Evolutionary conservation across 2,797 vertebrate species (phyloP), one percentile per base, ranked within the genome.

Genomic region (Halcyon leucocephala): DNA sequence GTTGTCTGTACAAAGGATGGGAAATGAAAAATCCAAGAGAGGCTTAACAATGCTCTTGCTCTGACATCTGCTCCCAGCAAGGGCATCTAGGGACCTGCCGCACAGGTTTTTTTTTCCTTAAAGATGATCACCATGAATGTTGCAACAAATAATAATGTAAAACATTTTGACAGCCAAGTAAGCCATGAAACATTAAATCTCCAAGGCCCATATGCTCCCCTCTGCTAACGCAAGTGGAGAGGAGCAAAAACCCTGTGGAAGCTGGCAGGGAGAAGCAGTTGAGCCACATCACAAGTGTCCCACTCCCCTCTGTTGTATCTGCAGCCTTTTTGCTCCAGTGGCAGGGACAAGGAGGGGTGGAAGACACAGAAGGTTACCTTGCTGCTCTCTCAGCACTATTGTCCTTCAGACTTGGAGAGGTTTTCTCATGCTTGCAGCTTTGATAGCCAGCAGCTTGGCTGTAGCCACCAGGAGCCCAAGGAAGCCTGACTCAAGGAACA

Each of bases 161-260:
- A 97, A 92, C 90, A 37, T 97, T 97, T 94, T 97, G 98, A 98
- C 98, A 97, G 96, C 97, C 95, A 95, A 98, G 96, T 95, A 98
- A 98, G 97, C 95, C 95, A 62, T 97, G 96, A 97, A 98, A 95
- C 97, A 97, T 97, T 95, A 67, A 97, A 93, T 95, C 96, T 97
- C 97, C 70, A 85, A 97, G 97, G 96, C 69, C 95, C 94, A 95
- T 93, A 94, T 96, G 95, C 93, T 96, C 91, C 91, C 93, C 95
- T 97, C 92, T 55, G 93, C 78, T 92, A 91, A 88, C 2, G 14
- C 78, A 87, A 94, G 89, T 49, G 5, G 81, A 97, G 92, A 95
- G 61, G 69, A 97, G 89, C 48, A 86, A 82, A 95, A 95, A 44
- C 52, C 67, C 65, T 3, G 5, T 80, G 71, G 82, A 96, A 91